Percentiles rank a stretch among this genome's conserved stretches.
Evolutionary conservation across 1,140 invertebrate species (phyloP).

Genomic region (Bemisia tabaci): DNA sequence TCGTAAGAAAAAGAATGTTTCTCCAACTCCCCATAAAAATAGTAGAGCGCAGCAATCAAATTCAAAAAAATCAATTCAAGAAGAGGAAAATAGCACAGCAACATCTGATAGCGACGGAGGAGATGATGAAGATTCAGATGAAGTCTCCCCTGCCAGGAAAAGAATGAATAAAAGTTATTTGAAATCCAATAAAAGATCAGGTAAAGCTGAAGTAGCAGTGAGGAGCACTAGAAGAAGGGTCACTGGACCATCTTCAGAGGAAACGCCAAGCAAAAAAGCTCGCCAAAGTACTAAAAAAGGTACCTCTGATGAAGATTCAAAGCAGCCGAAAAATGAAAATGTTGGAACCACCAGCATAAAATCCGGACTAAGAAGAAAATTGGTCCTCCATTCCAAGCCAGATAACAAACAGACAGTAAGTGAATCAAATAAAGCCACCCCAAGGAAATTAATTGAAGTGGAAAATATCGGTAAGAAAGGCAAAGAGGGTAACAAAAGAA

Average conservation of each 20-base stretch:
- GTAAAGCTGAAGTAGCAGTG: not conserved
- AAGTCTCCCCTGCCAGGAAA: not conserved
- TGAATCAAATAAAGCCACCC: too few species aligned
- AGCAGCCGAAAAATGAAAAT: not conserved
- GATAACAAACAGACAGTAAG: too few species aligned
- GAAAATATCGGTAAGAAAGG: too few species aligned
- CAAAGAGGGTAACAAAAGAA: too few species aligned
- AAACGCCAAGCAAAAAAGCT: not conserved
- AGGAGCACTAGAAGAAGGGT: not conserved
- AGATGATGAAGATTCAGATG: not conserved
- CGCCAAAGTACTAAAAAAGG: too few species aligned
- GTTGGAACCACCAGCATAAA: not conserved
- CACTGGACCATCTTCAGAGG: not conserved
- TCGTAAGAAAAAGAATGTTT: not conserved
- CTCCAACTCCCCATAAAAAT: not conserved
- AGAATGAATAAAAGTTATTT: not conserved
- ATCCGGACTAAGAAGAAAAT: too few species aligned
- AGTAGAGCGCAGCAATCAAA: not conserved
- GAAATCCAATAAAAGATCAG: not conserved
- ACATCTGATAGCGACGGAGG: not conserved
- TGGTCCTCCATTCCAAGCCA: too few species aligned
- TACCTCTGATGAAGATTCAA: too few species aligned
- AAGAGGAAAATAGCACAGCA: not conserved
- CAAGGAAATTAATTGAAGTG: too few species aligned
- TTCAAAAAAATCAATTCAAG: not conserved